Evolutionary conservation across 2,888 invertebrate genomes (phyloP).

Genomic region (Pherbina coryleti): DNA sequence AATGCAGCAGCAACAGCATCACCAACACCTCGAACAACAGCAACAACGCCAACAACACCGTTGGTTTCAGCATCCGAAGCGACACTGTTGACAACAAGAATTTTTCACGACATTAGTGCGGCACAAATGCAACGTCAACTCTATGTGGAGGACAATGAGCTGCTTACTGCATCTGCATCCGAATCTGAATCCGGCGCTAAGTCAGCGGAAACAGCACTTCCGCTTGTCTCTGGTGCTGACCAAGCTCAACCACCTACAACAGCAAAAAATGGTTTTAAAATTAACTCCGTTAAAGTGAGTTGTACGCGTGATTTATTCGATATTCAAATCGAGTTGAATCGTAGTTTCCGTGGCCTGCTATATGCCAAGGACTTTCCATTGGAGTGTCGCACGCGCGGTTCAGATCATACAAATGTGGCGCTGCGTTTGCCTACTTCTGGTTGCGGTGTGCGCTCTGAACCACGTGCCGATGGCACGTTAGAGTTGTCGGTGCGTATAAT

Average conservation of each 20-base stretch:
- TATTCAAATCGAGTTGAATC: constrained; percentile 73
- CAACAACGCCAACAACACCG: constrained; percentile 42
- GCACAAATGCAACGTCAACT: constrained; percentile 37
- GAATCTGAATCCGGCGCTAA: neutral
- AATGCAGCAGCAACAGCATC: constrained; percentile 44
- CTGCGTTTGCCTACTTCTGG: constrained; percentile 69
- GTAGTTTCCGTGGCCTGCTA: constrained; percentile 77
- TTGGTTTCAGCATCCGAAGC: constrained; percentile 56
- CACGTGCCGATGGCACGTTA: constrained; percentile 71
- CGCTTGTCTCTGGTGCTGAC: constrained; percentile 1
- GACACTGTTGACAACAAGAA: constrained; percentile 53
- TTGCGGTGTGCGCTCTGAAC: constrained; percentile 78
- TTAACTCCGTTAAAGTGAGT: constrained; percentile 73
- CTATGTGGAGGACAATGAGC: constrained; percentile 28
- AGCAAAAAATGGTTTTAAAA: constrained; percentile 70
- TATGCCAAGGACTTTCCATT: constrained; percentile 83
- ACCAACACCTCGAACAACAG: neutral
- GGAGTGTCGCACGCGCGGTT: constrained; percentile 77
- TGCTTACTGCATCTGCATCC: neutral
- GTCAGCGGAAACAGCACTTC: constrained; percentile 24
- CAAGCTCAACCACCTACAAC: constrained; percentile 32
- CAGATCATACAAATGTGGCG: constrained; percentile 56
- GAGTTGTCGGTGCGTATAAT: constrained; percentile 78
- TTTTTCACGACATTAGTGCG: constrained; percentile 44
- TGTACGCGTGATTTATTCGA: constrained; percentile 77